Conservation (phyloP, 2,888 invertebrate species). For the Schizotus pectinicornis region DNA sequence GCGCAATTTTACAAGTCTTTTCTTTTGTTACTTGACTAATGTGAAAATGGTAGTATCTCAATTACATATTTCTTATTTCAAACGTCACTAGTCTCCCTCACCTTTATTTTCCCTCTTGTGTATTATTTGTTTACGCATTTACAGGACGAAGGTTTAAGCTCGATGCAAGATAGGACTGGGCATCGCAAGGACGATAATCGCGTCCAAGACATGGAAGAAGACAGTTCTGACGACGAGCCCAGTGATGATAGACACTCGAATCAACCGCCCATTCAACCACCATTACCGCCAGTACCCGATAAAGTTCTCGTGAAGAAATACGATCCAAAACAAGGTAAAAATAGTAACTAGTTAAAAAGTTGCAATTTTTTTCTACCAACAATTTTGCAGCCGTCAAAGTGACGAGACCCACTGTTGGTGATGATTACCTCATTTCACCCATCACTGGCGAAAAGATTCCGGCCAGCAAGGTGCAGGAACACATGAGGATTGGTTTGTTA, state of each 20-base stretch:
- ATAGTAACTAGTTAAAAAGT: slow-evolving; percentile 36
- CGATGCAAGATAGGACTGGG: slow-evolving; percentile 71
- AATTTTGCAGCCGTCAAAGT: slow-evolving; percentile 59
- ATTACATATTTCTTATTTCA: too few species aligned
- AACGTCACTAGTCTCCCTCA: too few species aligned
- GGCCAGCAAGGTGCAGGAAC: slow-evolving; percentile 96
- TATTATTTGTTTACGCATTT: slow-evolving; percentile 4
- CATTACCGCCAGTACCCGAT: slow-evolving; percentile 86
- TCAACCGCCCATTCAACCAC: slow-evolving; percentile 62
- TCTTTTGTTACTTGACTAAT: too few species aligned
- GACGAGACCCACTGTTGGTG: slow-evolving; percentile 70
- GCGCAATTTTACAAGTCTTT: too few species aligned
- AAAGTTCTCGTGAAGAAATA: slow-evolving; percentile 97
- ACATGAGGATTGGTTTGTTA: slow-evolving; percentile 94
- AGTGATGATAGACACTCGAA: slow-evolving; percentile 49
- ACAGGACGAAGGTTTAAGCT: slow-evolving; percentile 64
- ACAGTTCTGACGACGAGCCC: slow-evolving; percentile 75
- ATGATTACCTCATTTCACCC: slow-evolving; percentile 95
- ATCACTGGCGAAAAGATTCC: slow-evolving; percentile 98
- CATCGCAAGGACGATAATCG: slow-evolving; percentile 64
- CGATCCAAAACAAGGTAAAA: slow-evolving; percentile 83
- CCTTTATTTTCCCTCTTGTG: too few species aligned
- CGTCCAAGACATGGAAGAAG: slow-evolving; percentile 93
- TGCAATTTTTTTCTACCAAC: too few species aligned
- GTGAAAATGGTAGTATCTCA: too few species aligned